Evolutionary conservation across 2,113 vertebrate genomes (phyloP), one percentile per base, ranked within the genome.

Genomic region (Castor canadensis): DNA sequence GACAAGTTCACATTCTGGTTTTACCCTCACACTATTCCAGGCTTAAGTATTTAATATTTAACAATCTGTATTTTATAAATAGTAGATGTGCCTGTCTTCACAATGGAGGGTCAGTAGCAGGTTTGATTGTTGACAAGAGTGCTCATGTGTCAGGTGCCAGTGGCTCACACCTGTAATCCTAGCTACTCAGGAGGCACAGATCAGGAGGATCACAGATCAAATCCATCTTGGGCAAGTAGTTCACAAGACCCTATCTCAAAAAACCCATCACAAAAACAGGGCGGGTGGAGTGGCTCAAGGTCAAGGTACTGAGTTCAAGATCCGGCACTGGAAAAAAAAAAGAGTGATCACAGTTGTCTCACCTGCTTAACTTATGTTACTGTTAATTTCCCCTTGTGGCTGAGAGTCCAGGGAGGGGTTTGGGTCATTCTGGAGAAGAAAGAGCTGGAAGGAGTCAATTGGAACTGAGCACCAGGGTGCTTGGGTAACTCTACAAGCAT

Each of bases 31-130:
- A n/a, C n/a, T n/a, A n/a, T n/a, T n/a, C 97, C 93, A 96, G 97
- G 96, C 98, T 98, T 96, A 91, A 98, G 97, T 97, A 95, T 97
- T 98, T 98, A 95, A 97, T 98, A 97, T 98, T 98, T 98, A 97
- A 98, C 92, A 66, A 97, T 97, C 97, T 71, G 88, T 96, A 71
- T 98, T 97, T 97, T 95, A 89, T 98, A 97, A 98, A 98, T 98
- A 98, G 98, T 98, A 97, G 95, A 98, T 80, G 2, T 45, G 62
- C 93, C 97, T 96, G 91, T 98, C 98, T 97, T 96, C 96, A 93
- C 98, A 97, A 89, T 96, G 83, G 93, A 96, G 92, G 96, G 95
- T 95, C 96, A 95, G 98, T 96, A 80, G 97, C 97, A 95, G 97
- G 97, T 97, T 97, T 97, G 97, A 97, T 96, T 99, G 98, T 98